Evolutionary conservation across 1,140 invertebrate genomes (phyloP).

Genomic region (Orchestia grillus): DNA sequence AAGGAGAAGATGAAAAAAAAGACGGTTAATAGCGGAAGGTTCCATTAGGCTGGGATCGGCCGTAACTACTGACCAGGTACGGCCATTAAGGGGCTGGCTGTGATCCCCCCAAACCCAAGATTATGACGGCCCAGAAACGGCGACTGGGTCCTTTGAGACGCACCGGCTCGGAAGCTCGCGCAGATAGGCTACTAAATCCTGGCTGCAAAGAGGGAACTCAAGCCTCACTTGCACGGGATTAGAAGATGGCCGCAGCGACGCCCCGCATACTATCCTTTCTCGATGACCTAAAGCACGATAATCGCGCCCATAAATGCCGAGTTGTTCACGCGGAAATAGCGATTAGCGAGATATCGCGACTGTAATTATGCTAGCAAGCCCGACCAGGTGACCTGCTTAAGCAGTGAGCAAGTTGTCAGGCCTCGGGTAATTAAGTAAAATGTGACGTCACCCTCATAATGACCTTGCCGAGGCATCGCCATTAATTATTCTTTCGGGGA

Average conservation of each 20-base stretch:
- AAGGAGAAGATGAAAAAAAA: neutral
- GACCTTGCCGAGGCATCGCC: neutral
- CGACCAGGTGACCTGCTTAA: neutral
- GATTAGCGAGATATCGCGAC: neutral
- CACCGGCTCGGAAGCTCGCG: slow-evolving; percentile 19
- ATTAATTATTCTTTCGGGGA: neutral
- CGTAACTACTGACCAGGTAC: slow-evolving; percentile 9
- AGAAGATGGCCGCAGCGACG: neutral
- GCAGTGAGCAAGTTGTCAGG: neutral
- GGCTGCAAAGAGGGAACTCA: neutral
- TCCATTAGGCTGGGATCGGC: slow-evolving; percentile 11
- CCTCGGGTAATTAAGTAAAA: slow-evolving; percentile 5
- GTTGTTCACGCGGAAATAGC: slow-evolving; percentile 20
- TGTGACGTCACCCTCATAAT: neutral
- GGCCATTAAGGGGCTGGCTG: slow-evolving; percentile 17
- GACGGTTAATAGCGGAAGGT: neutral
- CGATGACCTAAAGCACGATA: neutral
- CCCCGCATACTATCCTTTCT: neutral
- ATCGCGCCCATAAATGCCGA: slow-evolving; percentile 2
- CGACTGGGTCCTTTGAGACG: slow-evolving; percentile 15
- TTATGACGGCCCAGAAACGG: slow-evolving; percentile 14
- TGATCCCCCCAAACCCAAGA: slow-evolving; percentile 19
- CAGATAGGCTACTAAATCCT: slow-evolving; percentile 26
- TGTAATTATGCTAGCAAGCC: neutral
- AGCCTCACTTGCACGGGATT: slow-evolving; percentile 43